A percentile compares a stretch with the other conserved stretches of the same genome.
Evolutionary conservation across 2,797 vertebrate genomes (phyloP).

Genomic region (Pseudomugil gertrudae): DNA sequence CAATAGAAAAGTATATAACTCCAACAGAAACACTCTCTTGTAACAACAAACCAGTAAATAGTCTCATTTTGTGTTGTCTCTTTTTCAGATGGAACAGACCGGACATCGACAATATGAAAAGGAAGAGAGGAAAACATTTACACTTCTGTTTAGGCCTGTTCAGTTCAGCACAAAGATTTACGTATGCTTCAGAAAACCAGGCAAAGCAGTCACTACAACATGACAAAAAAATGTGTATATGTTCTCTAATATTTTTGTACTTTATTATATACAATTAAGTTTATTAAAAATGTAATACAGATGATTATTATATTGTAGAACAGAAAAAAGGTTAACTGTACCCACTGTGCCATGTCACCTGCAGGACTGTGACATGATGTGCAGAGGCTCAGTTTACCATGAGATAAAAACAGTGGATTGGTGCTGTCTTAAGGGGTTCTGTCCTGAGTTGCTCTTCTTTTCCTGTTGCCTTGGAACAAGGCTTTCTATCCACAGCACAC

Average conservation of each 20-base stretch:
- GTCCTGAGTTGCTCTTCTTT: slow-evolving; percentile 72
- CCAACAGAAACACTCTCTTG: background rate
- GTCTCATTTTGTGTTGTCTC: slow-evolving; percentile 36
- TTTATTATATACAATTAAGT: slow-evolving; percentile 94
- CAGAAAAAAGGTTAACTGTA: slow-evolving; percentile 72
- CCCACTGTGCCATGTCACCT: slow-evolving; percentile 76
- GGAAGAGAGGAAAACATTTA: slow-evolving; percentile 71
- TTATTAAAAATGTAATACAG: slow-evolving; percentile 92
- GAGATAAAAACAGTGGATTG: slow-evolving; percentile 70
- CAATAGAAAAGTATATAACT: background rate
- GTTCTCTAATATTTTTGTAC: slow-evolving; percentile 97
- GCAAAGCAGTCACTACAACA: slow-evolving; percentile 86
- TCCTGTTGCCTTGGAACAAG: slow-evolving; percentile 68
- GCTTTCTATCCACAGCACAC: slow-evolving; percentile 66
- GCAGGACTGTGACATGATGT: slow-evolving; percentile 80
- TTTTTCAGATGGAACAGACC: slow-evolving; percentile 92
- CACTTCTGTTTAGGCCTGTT: slow-evolving; percentile 79
- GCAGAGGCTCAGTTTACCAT: slow-evolving; percentile 71
- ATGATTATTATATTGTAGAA: slow-evolving; percentile 86
- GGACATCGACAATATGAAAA: slow-evolving; percentile 94
- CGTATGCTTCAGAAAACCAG: slow-evolving; percentile 77
- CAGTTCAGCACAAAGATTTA: slow-evolving; percentile 82
- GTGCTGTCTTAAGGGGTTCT: slow-evolving; percentile 79
- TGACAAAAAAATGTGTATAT: slow-evolving; percentile 87
- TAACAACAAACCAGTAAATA: slow-evolving; percentile 1